A percentile compares a stretch with the other conserved stretches of the same genome.
These are phyloP conservation scores for Stylophora pistillata DNA, from an alignment of 64 coral and sea anemone genomes.

Conservation along the genomic window DNA sequence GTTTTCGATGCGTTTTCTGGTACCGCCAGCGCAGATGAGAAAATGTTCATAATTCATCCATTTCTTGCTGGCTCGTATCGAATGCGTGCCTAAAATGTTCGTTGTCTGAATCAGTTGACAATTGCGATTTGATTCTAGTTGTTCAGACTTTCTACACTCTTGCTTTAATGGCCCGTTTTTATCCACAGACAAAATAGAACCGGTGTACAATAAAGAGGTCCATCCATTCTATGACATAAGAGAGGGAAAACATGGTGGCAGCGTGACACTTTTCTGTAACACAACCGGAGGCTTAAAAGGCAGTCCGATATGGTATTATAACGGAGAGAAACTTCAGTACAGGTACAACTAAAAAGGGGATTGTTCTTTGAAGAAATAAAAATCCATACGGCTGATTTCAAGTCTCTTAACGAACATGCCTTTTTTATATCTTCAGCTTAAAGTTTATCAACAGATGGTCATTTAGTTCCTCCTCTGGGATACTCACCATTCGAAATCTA, in stretches of 20 bases:
- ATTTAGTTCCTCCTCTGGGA: neutral
- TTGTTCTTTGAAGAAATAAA: neutral
- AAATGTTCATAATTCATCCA: too few relatives aligned
- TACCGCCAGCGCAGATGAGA: too few relatives aligned
- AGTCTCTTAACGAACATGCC: neutral
- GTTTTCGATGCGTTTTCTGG: neutral
- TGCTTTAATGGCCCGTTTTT: neutral
- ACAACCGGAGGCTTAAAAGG: neutral
- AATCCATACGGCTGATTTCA: neutral
- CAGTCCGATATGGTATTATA: slow-evolving; percentile 28
- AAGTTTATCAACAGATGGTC: slow-evolving; percentile 9
- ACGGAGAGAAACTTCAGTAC: slow-evolving; percentile 11
- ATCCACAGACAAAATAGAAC: slow-evolving; percentile 7
- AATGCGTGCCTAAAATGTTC: too few relatives aligned
- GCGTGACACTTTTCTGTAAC: slow-evolving; percentile 23
- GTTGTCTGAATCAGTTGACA: too few relatives aligned
- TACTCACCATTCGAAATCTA: neutral
- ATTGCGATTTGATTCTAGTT: neutral
- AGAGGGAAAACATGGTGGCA: neutral
- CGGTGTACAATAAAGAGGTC: neutral
- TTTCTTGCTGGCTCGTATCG: too few relatives aligned
- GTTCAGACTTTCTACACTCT: neutral
- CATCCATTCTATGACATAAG: neutral
- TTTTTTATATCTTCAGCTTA: neutral
- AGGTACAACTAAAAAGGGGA: neutral